phyloP scores from a whole-genome alignment of 2,888 invertebrate species.

The Hypolimnas misippus region DNA sequence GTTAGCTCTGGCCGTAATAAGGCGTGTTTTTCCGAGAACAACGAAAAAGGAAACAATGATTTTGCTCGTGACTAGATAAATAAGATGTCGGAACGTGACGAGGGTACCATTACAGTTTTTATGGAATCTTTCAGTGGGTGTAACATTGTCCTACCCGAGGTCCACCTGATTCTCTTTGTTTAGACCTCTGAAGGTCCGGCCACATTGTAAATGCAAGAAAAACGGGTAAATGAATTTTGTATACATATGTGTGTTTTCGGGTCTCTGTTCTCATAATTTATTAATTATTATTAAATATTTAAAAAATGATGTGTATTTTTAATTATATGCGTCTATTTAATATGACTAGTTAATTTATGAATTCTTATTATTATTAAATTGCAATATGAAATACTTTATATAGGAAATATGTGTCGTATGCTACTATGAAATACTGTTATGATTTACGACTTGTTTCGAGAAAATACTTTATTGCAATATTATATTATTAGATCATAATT shows the following conservation, averaged over 20 bases:
- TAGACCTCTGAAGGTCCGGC: conserved; percentile 51
- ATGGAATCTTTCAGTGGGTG: conserved; percentile 70
- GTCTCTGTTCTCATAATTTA: not conserved
- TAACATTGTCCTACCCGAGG: conserved; percentile 39
- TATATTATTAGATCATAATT: conserved; percentile 29
- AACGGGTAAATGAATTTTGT: conserved; percentile 40
- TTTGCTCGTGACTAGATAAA: conserved; percentile 80
- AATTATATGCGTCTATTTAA: no score
- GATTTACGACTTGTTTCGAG: not conserved
- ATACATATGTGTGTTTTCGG: not conserved
- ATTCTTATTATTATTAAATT: not conserved
- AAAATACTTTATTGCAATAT: not conserved
- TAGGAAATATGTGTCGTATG: not conserved
- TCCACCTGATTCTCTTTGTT: conserved; percentile 75
- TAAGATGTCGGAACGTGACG: conserved; percentile 79
- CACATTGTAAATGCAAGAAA: conserved; percentile 67
- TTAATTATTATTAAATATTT: no score
- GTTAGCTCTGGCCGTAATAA: conserved; percentile 74
- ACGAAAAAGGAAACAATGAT: conserved; percentile 78
- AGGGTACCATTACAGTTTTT: conserved; percentile 80
- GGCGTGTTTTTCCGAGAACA: conserved; percentile 70
- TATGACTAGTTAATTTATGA: no score
- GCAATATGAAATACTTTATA: not conserved
- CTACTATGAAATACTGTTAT: no score
- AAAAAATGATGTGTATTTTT: no score